phyloP scores from a whole-genome alignment of 2,113 vertebrate species.

The Oncorhynchus gorbuscha region DNA sequence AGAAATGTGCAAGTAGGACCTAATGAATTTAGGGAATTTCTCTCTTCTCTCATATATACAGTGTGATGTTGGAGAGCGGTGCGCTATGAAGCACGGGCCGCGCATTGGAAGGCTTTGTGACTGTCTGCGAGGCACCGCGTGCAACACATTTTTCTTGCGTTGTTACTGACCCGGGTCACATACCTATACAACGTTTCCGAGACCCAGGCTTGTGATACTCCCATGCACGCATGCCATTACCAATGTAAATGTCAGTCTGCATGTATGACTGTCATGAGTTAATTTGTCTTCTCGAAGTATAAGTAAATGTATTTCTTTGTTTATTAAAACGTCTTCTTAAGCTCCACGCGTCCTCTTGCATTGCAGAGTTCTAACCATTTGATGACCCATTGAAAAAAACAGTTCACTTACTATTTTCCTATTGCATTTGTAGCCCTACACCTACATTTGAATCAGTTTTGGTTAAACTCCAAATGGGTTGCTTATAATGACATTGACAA shows the following conservation, averaged over 20 bases:
- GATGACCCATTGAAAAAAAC: no score
- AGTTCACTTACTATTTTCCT: no score
- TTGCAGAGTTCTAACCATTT: neutral
- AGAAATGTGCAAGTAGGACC: neutral
- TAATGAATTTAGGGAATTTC: neutral
- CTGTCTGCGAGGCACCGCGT: slow-evolving; percentile 76
- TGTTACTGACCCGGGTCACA: slow-evolving; percentile 67
- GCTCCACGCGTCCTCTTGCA: slow-evolving; percentile 10
- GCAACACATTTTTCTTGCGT: slow-evolving; percentile 81
- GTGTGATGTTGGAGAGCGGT: slow-evolving; percentile 78
- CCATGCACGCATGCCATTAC: neutral
- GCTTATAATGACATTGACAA: no score
- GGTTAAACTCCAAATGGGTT: no score
- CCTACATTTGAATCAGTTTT: no score
- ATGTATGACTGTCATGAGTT: slow-evolving; percentile 29
- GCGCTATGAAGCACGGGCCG: slow-evolving; percentile 79
- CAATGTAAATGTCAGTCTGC: slow-evolving; percentile 11
- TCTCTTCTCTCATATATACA: slow-evolving; percentile 32
- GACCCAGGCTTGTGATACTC: neutral
- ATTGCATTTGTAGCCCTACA: no score
- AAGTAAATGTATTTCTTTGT: slow-evolving; percentile 59
- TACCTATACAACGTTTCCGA: neutral
- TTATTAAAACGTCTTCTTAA: slow-evolving; percentile 65
- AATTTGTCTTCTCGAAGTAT: slow-evolving; percentile 33
- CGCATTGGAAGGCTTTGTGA: slow-evolving; percentile 80